These are phyloP conservation scores for Chloropsis cyanopogon DNA, from an alignment of 2,113 vertebrate species.

Conservation along the genomic window DNA sequence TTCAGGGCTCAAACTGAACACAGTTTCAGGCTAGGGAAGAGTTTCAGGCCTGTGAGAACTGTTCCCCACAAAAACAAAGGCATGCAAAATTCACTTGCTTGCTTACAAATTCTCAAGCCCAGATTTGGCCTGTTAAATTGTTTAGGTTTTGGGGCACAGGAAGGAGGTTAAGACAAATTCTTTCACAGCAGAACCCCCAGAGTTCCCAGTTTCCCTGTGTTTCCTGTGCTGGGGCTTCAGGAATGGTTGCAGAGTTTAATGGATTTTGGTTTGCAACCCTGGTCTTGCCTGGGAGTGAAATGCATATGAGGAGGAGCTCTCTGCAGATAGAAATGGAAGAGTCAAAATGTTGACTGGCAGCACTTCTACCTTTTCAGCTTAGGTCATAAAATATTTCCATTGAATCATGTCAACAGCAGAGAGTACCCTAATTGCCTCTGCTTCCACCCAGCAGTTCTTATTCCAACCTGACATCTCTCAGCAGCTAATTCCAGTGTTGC, in stretches of 20 bases:
- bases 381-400: background rate
- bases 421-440: background rate
- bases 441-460: background rate
- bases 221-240: background rate
- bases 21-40: background rate
- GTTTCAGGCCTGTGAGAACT: background rate
- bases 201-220: background rate
- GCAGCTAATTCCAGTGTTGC: conserved; percentile 17
- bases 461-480: background rate
- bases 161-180: background rate
- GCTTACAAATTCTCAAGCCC: background rate
- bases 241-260: background rate
- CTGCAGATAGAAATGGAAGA: background rate
- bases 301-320: background rate
- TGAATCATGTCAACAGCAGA: background rate
- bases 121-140: background rate
- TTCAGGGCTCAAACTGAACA: background rate
- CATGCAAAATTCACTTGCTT: background rate
- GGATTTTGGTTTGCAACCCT: background rate
- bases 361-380: background rate
- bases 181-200: background rate
- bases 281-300: background rate
- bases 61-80: background rate
- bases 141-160: background rate
- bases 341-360: background rate